Conservation (phyloP, 1,140 invertebrate species). For the Sinonovacula constricta region DNA sequence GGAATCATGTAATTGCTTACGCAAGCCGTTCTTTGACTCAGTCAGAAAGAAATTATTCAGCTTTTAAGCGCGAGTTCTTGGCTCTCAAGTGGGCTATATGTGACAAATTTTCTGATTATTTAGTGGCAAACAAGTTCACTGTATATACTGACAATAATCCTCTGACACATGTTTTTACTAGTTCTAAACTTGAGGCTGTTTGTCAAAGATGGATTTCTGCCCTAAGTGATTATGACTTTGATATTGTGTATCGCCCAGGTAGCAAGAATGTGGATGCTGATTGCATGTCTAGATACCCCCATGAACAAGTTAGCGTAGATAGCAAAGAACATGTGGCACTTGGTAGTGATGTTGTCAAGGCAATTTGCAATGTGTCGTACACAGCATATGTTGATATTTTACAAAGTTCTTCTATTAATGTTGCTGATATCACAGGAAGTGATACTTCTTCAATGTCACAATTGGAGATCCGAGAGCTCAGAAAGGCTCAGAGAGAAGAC, state of each 20-base stretch:
- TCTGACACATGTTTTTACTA: conserved; percentile 47
- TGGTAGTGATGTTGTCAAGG: background rate
- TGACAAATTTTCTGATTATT: conserved; percentile 38
- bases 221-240: conserved; percentile 36
- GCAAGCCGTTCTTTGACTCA: conserved; percentile 31
- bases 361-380: background rate
- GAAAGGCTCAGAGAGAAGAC: too few relatives aligned
- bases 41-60: conserved; percentile 40
- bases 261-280: conserved; percentile 40
- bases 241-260: conserved; percentile 41
- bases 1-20: conserved; percentile 16
- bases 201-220: conserved; percentile 43
- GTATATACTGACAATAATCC: conserved; percentile 53
- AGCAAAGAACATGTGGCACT: background rate
- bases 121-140: conserved; percentile 3
- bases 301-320: conserved; percentile 1
- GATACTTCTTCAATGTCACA: too few relatives aligned
- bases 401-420: background rate
- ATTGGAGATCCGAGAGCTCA: background rate
- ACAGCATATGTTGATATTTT: background rate
- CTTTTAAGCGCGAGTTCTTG: conserved; percentile 39
- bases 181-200: conserved; percentile 35
- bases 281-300: conserved; percentile 26
- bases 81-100: conserved; percentile 40
- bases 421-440: background rate